Evolutionary conservation across 2,888 invertebrate species (phyloP), one percentile per base, ranked within the genome.

Genomic region (Pelosia muscerda): DNA sequence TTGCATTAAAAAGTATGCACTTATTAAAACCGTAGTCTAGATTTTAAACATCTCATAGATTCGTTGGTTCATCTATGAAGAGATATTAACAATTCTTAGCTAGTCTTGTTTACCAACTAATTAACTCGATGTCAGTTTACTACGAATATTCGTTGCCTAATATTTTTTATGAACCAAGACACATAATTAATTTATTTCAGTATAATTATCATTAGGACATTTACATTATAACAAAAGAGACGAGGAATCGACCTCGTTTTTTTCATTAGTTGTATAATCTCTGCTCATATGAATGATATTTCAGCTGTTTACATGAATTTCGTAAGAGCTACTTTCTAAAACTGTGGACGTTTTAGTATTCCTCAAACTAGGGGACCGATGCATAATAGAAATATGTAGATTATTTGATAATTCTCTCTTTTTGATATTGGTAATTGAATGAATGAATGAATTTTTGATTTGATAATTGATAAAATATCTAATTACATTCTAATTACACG

Each of bases 161-260:
- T 42, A 42, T 49, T n/a, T 9, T 42, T 49, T 8, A 34, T n/a
- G 49, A n/a, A 49, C 9, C 19, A 9, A 49, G 6, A 49, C 49
- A 49, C 19, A n/a, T n/a, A 49, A 49, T n/a, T 49, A 49, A 49
- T 49, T 49, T 49, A 49, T 49, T 49, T 49, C 9, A 49, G 49
- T 49, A 1, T 31, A n/a, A 49, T 49, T 49, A n/a, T 9, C 49
- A 49, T 49, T n/a, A 49, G n/a, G 49, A 49, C 49, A 42, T 19
- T 42, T 42, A 63, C 63, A 31, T 31, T 53, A 55, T 34, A 34
- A n/a, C n/a, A 23, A 49, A 49, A 49, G 49, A 49, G 49, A 49
- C 49, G 28, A 49, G 19, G n/a, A 49, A 49, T 49, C n/a, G 49
- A 49, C 49, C 49, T 49, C 19, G 49, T 49, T 49, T 49, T n/a